Percentiles rank a stretch among this genome's conserved stretches.
These are phyloP conservation scores for Acromyrmex echinatior DNA, from an alignment of 1,140 invertebrate species.

Conservation along the genomic window DNA sequence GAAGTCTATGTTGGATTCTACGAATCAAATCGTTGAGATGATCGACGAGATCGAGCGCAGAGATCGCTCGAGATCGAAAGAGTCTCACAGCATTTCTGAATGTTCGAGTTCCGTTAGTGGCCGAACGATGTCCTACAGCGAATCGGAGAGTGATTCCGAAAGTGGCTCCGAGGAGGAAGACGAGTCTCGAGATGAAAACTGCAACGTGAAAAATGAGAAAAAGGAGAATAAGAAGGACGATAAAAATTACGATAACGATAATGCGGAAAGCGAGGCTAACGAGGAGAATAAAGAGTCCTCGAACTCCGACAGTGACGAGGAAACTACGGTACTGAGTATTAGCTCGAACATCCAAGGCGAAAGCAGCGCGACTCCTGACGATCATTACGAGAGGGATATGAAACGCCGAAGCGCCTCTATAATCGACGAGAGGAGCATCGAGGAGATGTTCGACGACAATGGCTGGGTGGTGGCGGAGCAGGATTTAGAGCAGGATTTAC, in stretches of 20 bases:
- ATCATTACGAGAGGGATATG: constrained; percentile 8
- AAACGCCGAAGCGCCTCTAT: constrained; percentile 70
- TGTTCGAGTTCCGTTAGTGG: constrained; percentile 29
- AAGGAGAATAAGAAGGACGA: constrained; percentile 22
- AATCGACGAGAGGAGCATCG: constrained; percentile 67
- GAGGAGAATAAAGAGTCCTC: constrained; percentile 49
- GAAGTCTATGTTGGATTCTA: background rate
- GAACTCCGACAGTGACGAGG: constrained; percentile 56
- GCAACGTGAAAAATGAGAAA: constrained; percentile 61
- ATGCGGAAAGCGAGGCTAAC: background rate
- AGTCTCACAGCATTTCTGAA: constrained; percentile 35
- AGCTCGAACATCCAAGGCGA: constrained; percentile 27
- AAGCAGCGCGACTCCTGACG: constrained; percentile 27
- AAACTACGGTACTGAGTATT: constrained; percentile 49
- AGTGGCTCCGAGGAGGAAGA: constrained; percentile 38
- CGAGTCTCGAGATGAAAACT: constrained; percentile 65
- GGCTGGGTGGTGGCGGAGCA: constrained; percentile 83
- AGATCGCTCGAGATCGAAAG: constrained; percentile 44
- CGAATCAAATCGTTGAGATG: background rate
- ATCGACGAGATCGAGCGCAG: constrained; percentile 34
- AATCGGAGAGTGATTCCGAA: constrained; percentile 33
- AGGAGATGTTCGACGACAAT: constrained; percentile 84
- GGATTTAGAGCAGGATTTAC: constrained; percentile 51
- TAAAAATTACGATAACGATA: constrained; percentile 3
- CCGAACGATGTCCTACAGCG: constrained; percentile 14